Evolutionary conservation across 2,888 invertebrate species (phyloP).

Genomic region (Arge pagana): DNA sequence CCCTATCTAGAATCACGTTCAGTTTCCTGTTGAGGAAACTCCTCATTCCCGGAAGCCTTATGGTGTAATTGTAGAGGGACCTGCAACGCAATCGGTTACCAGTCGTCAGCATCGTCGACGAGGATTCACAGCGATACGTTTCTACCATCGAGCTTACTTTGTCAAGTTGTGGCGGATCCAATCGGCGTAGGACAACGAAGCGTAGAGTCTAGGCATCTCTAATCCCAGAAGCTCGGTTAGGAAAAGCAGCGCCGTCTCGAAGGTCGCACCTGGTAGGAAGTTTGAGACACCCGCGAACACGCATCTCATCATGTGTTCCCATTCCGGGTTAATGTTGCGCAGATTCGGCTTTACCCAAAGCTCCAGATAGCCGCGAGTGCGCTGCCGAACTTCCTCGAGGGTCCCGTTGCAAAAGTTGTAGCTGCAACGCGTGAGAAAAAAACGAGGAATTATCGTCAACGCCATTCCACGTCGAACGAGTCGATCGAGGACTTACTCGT

Average conservation of each 20-base stretch:
- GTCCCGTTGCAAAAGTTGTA: conserved; percentile 47
- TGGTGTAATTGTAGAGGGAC: conserved; percentile 28
- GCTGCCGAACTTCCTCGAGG: conserved; percentile 35
- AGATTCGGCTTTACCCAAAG: conserved; percentile 37
- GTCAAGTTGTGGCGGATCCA: conserved; percentile 33
- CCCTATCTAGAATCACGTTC: conserved; percentile 29
- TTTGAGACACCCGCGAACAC: conserved; percentile 29
- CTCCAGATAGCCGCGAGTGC: conserved; percentile 33
- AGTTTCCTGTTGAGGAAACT: conserved; percentile 29
- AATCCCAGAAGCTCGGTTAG: conserved; percentile 45
- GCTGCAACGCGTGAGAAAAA: background rate
- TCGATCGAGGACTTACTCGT: conserved; percentile 39
- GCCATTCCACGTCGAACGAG: too few relatives aligned
- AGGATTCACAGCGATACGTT: too few relatives aligned
- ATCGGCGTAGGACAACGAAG: conserved; percentile 32
- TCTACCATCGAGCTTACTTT: too few relatives aligned
- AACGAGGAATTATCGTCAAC: background rate
- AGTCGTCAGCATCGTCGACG: too few relatives aligned
- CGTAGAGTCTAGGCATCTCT: conserved; percentile 39
- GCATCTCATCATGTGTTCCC: conserved; percentile 18
- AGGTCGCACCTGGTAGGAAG: conserved; percentile 36
- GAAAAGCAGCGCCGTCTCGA: conserved; percentile 41
- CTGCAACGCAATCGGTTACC: conserved; percentile 31
- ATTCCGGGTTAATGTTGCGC: conserved; percentile 26
- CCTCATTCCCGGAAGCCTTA: conserved; percentile 28